Percentiles rank a stretch among this genome's conserved stretches.
Conservation (phyloP, 2,113 vertebrate genomes). For the Boulengeromyrus knoepffleri region DNA sequence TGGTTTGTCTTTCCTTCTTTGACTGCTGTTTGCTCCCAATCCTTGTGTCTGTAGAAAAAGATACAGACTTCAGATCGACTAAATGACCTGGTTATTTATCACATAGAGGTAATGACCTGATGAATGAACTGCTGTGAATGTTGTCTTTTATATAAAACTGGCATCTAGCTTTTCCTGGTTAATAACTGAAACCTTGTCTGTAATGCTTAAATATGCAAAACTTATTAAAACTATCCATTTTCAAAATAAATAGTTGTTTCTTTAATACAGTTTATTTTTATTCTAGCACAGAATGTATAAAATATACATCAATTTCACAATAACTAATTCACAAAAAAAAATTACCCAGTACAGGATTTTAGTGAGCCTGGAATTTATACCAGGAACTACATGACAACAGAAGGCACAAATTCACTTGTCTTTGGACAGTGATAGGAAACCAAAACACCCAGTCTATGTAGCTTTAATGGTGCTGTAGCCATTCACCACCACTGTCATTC, state of each 20-base stretch:
- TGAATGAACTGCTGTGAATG: neutral
- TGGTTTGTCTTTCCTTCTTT: neutral
- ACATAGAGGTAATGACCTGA: neutral
- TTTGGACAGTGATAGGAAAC: neutral
- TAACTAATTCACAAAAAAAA: no score
- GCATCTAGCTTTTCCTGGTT: neutral
- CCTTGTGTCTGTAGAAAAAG: neutral
- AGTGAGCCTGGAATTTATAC: no score
- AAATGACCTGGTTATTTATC: neutral
- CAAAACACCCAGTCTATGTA: neutral
- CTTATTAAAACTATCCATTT: no score
- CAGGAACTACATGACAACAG: no score
- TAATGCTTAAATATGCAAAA: no score
- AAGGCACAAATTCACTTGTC: no score
- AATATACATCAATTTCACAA: no score
- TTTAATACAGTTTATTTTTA: no score
- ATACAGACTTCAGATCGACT: neutral
- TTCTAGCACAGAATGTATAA: no score
- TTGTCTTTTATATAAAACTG: neutral
- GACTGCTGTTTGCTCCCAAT: neutral
- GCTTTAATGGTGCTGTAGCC: neutral
- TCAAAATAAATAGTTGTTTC: no score
- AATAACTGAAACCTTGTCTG: neutral
- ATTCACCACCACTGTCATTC: neutral
- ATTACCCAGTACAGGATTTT: no score